Evolutionary conservation across 2,113 vertebrate species (phyloP).

Genomic region (Grantiella picta): DNA sequence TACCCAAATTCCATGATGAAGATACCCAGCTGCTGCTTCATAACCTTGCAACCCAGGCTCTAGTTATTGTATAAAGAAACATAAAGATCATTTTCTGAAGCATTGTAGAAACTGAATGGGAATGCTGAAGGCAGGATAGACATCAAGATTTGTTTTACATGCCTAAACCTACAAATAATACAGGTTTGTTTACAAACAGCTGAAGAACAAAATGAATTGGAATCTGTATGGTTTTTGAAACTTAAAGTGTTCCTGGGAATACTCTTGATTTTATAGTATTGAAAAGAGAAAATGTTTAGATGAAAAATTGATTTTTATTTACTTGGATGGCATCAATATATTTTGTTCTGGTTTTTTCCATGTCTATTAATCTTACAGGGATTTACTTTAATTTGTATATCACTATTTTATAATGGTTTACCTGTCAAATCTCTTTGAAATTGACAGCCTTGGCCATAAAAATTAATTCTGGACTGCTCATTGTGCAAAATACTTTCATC

Average conservation of each 20-base stretch:
- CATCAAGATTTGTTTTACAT: neutral
- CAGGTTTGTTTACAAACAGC: neutral
- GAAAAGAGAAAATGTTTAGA: neutral
- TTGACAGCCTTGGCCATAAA: neutral
- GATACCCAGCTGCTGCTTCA: neutral
- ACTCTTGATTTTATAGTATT: neutral
- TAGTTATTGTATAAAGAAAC: neutral
- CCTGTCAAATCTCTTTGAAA: neutral
- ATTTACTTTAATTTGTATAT: neutral
- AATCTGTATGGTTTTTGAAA: neutral
- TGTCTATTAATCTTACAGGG: neutral
- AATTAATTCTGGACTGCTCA: neutral
- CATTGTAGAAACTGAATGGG: neutral
- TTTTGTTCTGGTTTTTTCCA: neutral
- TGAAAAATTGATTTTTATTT: neutral
- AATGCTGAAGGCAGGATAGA: neutral
- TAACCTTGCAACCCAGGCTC: neutral
- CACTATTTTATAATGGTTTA: neutral
- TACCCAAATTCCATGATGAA: neutral
- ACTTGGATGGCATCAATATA: neutral
- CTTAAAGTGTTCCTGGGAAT: neutral
- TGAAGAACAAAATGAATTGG: neutral
- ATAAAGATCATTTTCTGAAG: neutral
- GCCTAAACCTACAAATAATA: neutral
- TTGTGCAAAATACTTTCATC: neutral